phyloP scores from a whole-genome alignment of 1,140 invertebrate species.

The Wiebesia pumilae region DNA sequence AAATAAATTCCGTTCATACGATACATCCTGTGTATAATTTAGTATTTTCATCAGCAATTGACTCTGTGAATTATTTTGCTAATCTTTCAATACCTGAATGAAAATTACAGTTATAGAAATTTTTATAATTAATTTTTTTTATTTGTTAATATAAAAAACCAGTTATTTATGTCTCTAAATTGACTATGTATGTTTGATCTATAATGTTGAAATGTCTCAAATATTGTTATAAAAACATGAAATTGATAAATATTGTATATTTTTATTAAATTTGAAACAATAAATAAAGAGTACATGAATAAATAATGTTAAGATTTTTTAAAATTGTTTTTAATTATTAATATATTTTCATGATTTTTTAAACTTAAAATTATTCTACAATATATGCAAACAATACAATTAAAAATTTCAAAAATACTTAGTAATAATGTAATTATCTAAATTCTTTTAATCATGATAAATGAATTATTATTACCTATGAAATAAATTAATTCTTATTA shows the following conservation, averaged over 20 bases:
- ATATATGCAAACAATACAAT: neutral
- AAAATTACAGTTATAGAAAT: constrained; percentile 12
- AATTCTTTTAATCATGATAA: neutral
- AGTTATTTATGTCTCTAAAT: too few relatives aligned
- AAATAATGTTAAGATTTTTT: constrained; percentile 38
- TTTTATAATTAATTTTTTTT: constrained; percentile 8
- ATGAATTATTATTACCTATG: too few relatives aligned
- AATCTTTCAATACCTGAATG: constrained; percentile 65
- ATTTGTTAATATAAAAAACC: neutral
- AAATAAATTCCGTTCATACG: constrained; percentile 63
- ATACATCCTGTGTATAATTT: constrained; percentile 72
- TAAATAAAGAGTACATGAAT: constrained; percentile 32
- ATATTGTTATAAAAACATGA: neutral
- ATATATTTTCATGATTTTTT: neutral
- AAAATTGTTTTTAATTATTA: neutral
- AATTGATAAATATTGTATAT: constrained; percentile 40
- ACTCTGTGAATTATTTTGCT: constrained; percentile 67
- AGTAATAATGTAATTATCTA: neutral
- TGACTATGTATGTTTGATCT: too few relatives aligned
- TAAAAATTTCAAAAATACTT: neutral
- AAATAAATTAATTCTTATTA: too few relatives aligned
- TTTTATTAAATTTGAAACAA: constrained; percentile 45
- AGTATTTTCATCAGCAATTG: constrained; percentile 61
- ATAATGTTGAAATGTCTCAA: too few relatives aligned
- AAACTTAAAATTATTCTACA: neutral